Evolutionary conservation across 2,888 invertebrate genomes (phyloP).

Genomic region (Nyleta sp.): DNA sequence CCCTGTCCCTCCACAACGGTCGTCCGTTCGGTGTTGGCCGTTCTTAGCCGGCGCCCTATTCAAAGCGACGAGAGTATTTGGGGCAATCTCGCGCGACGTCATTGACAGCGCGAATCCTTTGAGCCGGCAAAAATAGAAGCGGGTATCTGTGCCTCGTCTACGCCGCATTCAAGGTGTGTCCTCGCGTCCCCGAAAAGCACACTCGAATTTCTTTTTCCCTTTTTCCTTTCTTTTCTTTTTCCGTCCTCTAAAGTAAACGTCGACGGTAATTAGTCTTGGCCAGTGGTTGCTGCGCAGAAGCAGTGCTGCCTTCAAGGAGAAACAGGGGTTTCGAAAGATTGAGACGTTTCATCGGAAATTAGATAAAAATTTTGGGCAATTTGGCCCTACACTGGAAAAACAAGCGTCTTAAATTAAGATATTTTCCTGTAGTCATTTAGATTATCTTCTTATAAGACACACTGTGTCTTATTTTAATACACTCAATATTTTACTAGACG

Average conservation of each 20-base stretch:
- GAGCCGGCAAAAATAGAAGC: conserved; percentile 76
- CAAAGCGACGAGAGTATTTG: conserved; percentile 66
- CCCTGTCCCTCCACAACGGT: too few species aligned
- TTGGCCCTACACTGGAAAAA: too few species aligned
- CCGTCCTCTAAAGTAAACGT: conserved; percentile 67
- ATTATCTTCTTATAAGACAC: too few species aligned
- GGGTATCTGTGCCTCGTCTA: conserved; percentile 65
- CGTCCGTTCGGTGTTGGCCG: too few species aligned
- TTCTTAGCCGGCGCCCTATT: conserved; percentile 20
- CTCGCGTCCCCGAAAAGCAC: conserved; percentile 41
- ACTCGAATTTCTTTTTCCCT: conserved; percentile 16
- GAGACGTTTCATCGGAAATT: too few species aligned
- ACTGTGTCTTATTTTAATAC: too few species aligned
- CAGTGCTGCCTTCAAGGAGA: conserved; percentile 24
- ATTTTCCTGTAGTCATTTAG: too few species aligned
- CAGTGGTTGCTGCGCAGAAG: conserved; percentile 3
- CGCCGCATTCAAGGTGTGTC: conserved; percentile 51
- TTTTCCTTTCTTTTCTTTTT: conserved; percentile 29
- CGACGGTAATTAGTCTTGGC: conserved; percentile 68
- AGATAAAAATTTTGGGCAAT: too few species aligned
- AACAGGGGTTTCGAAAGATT: background rate
- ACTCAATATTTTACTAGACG: too few species aligned
- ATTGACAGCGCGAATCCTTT: conserved; percentile 74
- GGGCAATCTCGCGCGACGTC: conserved; percentile 70
- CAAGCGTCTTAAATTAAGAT: too few species aligned